Evolutionary conservation across 2,797 vertebrate genomes (phyloP).

Genomic region (Phrynocephalus vlangalii): DNA sequence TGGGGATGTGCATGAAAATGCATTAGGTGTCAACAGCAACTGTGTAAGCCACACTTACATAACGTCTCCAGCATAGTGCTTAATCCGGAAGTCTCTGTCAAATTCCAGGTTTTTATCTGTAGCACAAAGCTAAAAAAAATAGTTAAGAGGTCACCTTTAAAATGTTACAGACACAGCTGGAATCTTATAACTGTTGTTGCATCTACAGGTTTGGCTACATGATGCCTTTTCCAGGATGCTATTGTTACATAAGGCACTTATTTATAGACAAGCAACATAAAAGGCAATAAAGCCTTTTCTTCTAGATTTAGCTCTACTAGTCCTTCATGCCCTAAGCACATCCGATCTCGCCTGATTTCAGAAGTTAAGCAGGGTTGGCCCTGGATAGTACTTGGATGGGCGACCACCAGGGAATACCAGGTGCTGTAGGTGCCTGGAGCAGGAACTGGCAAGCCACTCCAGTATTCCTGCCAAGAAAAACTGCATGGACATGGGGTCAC

Average conservation of each 20-base stretch:
- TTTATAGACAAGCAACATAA: background rate
- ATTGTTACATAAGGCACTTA: conserved; percentile 6
- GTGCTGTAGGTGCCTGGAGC: no score
- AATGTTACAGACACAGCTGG: background rate
- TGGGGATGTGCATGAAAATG: background rate
- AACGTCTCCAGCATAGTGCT: conserved; percentile 95
- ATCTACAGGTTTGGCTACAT: background rate
- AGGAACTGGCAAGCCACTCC: no score
- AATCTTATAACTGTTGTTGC: background rate
- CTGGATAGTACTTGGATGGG: no score
- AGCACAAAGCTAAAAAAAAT: conserved; percentile 86
- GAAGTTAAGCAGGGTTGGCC: no score
- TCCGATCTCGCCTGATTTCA: no score
- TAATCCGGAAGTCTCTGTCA: conserved; percentile 95
- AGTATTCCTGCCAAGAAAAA: no score
- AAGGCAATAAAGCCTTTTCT: conserved; percentile 15
- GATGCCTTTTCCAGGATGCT: background rate
- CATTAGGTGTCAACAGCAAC: background rate
- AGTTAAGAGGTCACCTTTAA: conserved; percentile 30
- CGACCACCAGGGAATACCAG: no score
- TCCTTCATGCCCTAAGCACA: no score
- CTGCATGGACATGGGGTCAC: no score
- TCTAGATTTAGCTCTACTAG: background rate
- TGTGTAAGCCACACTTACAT: conserved; percentile 84
- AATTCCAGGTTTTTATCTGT: conserved; percentile 96